Conservation (phyloP, 2,113 vertebrate genomes). For the Elephantulus edwardii region DNA sequence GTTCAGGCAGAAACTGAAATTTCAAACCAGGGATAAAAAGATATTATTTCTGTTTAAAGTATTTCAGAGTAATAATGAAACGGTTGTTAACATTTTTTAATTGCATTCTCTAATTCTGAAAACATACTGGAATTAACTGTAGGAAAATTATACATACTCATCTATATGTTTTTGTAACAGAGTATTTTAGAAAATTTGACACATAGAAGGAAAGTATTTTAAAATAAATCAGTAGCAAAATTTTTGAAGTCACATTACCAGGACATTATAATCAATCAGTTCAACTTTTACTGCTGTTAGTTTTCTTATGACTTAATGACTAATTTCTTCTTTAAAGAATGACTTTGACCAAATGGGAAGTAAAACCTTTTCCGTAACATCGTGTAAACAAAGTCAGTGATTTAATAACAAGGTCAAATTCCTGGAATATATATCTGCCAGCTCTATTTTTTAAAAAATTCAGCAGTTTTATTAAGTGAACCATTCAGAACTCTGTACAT, state of each 20-base stretch:
- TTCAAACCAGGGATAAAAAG: constrained; percentile 16
- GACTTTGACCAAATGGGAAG: constrained; percentile 81
- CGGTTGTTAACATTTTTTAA: constrained; percentile 25
- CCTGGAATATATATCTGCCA: constrained; percentile 81
- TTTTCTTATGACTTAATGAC: constrained; percentile 92
- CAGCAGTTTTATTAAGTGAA: constrained; percentile 70
- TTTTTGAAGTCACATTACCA: constrained; percentile 73
- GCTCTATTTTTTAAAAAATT: constrained; percentile 76
- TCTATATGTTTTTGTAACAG: constrained; percentile 6
- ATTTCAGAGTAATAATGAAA: constrained; percentile 19
- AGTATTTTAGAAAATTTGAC: constrained; percentile 61
- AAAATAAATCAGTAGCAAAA: constrained; percentile 81
- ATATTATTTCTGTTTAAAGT: constrained; percentile 44
- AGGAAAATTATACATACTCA: constrained; percentile 32
- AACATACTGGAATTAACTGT: constrained; percentile 32
- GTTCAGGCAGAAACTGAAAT: constrained; percentile 8
- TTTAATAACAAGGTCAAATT: constrained; percentile 86
- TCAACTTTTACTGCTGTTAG: constrained; percentile 89
- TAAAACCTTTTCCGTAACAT: constrained; percentile 83
- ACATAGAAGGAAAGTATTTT: constrained; percentile 66
- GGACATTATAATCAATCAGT: constrained; percentile 85
- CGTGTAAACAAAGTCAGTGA: constrained; percentile 83
- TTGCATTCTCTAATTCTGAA: constrained; percentile 52
- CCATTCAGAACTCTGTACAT: constrained; percentile 58
- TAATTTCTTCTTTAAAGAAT: constrained; percentile 84